These are phyloP conservation scores for Chymomyza procnemis DNA, from an alignment of 2,888 invertebrate genomes.

Conservation along the genomic window DNA sequence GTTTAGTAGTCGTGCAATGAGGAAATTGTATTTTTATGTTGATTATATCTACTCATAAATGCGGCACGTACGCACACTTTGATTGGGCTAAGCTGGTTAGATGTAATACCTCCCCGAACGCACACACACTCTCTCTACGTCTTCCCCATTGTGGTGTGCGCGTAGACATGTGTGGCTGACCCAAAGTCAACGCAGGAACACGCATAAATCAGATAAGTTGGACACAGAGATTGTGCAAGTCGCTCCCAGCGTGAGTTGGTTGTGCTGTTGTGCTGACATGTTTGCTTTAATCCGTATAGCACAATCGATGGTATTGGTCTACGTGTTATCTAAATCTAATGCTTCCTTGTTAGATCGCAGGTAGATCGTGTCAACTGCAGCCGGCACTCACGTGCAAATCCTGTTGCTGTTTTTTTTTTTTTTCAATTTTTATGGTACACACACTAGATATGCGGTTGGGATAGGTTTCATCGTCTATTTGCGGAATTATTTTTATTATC, in stretches of 20 bases:
- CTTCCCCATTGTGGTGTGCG: not conserved
- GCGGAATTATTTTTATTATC: not conserved
- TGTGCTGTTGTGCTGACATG: too few species aligned
- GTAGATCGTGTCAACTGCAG: not conserved
- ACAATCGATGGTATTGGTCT: not conserved
- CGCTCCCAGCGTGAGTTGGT: not conserved
- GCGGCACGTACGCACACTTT: constrained; percentile 52
- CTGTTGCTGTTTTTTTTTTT: too few species aligned
- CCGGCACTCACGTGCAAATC: not conserved
- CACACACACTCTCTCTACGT: not conserved
- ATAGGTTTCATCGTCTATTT: not conserved
- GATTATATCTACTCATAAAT: constrained; percentile 41
- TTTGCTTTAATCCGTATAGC: not conserved
- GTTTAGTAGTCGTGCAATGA: constrained; percentile 10
- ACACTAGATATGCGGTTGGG: not conserved
- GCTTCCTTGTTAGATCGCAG: not conserved
- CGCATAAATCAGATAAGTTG: not conserved
- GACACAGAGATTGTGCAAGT: not conserved
- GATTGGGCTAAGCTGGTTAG: constrained; percentile 34
- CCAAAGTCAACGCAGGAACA: not conserved
- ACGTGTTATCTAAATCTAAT: not conserved
- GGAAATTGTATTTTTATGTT: constrained; percentile 48
- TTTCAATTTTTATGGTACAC: too few species aligned
- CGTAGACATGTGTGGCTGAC: constrained; percentile 12
- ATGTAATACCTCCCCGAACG: not conserved